Evolutionary conservation across 1,140 invertebrate genomes (phyloP).

Genomic region (Zaprionus davidi): DNA sequence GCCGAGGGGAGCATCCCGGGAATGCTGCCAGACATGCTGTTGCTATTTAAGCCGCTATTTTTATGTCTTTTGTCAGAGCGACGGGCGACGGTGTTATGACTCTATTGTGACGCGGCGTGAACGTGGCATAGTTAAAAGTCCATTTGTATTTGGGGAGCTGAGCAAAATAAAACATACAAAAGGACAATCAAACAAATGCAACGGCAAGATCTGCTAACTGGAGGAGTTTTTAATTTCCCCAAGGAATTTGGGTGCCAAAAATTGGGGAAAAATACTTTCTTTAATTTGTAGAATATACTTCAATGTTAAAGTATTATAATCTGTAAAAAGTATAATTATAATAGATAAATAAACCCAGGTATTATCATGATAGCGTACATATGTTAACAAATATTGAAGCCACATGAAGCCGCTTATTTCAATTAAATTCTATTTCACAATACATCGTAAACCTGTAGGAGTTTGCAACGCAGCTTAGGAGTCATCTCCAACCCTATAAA

Average conservation of each 20-base stretch:
- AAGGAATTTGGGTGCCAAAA: not conserved
- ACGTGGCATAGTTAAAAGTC: constrained; percentile 65
- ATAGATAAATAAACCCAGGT: no score
- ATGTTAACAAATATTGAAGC: no score
- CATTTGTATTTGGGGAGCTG: constrained; percentile 33
- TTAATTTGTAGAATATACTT: not conserved
- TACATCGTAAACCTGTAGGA: no score
- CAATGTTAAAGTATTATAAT: not conserved
- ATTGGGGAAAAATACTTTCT: not conserved
- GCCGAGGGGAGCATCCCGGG: constrained; percentile 16
- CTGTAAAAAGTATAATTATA: no score
- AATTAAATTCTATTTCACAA: no score
- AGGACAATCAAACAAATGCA: constrained; percentile 1
- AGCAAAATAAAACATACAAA: constrained; percentile 3
- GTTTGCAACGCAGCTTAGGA: no score
- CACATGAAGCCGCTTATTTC: no score
- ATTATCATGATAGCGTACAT: no score
- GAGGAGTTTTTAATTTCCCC: constrained; percentile 1
- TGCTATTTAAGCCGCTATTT: constrained; percentile 72
- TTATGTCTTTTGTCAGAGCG: constrained; percentile 68
- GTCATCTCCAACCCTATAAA: no score
- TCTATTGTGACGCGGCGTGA: constrained; percentile 67
- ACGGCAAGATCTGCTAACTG: not conserved
- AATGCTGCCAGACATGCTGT: constrained; percentile 62
- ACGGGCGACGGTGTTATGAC: constrained; percentile 69